phyloP scores from a whole-genome alignment of 92 coral and sea anemone species.

The Virgularia gustaviana region DNA sequence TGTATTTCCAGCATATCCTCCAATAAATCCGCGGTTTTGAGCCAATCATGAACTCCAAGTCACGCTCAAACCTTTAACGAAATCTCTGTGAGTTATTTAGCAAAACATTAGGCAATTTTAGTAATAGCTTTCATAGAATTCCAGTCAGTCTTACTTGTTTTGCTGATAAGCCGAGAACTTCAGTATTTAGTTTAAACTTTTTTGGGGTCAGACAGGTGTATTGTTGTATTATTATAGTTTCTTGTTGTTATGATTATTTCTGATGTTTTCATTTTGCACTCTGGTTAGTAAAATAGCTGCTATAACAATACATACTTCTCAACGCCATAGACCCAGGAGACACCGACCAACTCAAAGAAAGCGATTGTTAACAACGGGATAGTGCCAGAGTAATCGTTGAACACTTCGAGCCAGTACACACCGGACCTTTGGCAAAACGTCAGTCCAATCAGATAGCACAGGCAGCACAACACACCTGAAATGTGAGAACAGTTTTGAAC shows the following conservation, averaged over 20 bases:
- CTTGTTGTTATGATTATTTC: neutral
- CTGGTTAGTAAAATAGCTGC: neutral
- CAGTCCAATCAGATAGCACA: conserved; percentile 62
- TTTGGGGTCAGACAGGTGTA: too few species aligned
- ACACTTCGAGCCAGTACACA: conserved; percentile 68
- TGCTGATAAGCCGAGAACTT: too few species aligned
- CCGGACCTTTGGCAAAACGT: conserved; percentile 65
- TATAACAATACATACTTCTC: conserved; percentile 47
- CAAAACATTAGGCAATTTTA: too few species aligned
- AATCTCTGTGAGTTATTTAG: too few species aligned
- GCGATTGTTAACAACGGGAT: conserved; percentile 68
- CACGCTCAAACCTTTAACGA: conserved; percentile 81
- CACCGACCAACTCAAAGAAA: conserved; percentile 64
- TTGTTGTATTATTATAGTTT: neutral
- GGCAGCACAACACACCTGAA: conserved; percentile 60
- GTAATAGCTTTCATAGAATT: too few species aligned
- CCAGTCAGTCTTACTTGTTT: too few species aligned
- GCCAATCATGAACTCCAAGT: conserved; percentile 85
- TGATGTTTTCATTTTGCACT: neutral
- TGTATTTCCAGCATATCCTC: conserved; percentile 85
- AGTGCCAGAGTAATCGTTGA: conserved; percentile 66
- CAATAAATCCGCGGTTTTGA: conserved; percentile 66
- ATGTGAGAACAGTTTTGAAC: neutral
- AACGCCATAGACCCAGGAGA: conserved; percentile 61
- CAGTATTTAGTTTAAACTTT: too few species aligned